A percentile compares a stretch with the other conserved stretches of the same genome.
Evolutionary conservation across 2,113 vertebrate species (phyloP).

Genomic region (Peromyscus maniculatus): DNA sequence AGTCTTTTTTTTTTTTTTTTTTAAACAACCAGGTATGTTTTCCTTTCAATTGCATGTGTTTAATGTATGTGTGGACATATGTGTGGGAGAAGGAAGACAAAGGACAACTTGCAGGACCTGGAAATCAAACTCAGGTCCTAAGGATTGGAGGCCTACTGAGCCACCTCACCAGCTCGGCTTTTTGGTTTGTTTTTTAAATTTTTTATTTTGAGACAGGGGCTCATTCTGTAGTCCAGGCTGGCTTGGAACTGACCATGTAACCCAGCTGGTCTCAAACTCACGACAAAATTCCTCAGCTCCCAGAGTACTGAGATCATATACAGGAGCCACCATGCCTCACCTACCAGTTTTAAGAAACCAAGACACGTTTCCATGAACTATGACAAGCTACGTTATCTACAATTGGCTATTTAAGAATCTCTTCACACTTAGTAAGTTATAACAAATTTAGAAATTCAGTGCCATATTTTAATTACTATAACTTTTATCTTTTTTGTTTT

Average conservation of each 20-base stretch:
- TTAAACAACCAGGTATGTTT: background rate
- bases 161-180: background rate
- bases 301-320: background rate
- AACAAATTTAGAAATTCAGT: conserved; percentile 9
- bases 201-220: background rate
- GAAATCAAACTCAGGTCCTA: background rate
- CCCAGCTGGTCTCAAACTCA: background rate
- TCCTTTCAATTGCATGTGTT: background rate
- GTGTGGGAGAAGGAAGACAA: background rate
- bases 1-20: background rate
- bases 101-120: background rate
- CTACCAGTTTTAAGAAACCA: background rate
- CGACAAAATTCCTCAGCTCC: too few relatives aligned
- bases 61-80: background rate
- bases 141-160: background rate
- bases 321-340: background rate
- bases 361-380: background rate
- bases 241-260: background rate
- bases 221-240: background rate
- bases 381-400: conserved; percentile 7
- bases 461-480: conserved; percentile 2
- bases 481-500: background rate
- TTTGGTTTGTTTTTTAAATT: background rate
- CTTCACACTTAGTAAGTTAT: background rate
- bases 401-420: conserved; percentile 35